Evolutionary conservation across 2,113 vertebrate species (phyloP), one percentile per base, ranked within the genome.

Genomic region (Semnornis frantzii): DNA sequence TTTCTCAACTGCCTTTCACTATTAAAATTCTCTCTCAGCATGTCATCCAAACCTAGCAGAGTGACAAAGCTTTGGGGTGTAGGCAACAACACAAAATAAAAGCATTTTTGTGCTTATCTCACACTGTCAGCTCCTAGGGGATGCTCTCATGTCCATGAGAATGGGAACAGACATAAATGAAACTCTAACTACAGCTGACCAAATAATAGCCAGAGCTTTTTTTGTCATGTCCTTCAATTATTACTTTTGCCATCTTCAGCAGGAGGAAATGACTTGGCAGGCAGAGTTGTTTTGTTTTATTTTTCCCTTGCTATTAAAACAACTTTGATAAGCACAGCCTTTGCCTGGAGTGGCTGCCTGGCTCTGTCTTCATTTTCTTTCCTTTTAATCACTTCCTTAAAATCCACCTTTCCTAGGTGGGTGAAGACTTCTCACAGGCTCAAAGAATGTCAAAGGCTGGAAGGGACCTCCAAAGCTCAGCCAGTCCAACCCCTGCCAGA

Each of bases 121-220:
- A 89, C 68, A 87, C 69, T 89, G 74, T 92, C 93, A 85, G 71
- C 57, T 94, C 82, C 89, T 59, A 54, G 89, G 85, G 92, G 78
- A 92, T 80, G 15, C 42, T 93, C 52, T 87, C 37, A 57, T 71
- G 94, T 93, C 84, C 94, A 80, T 91, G 82, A 92, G 69, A 75
- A 68, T 77, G 63, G 68, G 91, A 91, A 71, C 0, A 5, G 31
- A 89, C 59, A 93, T 91, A 94, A 96, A 91, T 93, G 82, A 85
- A 60, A 64, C 65, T 92, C 30, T 82, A 87, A 85, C 46, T 91
- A 55, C 87, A 94, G 89, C 91, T 95, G 84, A 91, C 71, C 94
- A 95, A 94, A 92, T 92, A 92, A 93, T 75, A 84, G 60, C 31
- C 1, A 2, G 15, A 60, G 2, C 76, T 42, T 42, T 42, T 42